Evolutionary conservation across 2,797 vertebrate genomes (phyloP).

Genomic region (Alca torda): DNA sequence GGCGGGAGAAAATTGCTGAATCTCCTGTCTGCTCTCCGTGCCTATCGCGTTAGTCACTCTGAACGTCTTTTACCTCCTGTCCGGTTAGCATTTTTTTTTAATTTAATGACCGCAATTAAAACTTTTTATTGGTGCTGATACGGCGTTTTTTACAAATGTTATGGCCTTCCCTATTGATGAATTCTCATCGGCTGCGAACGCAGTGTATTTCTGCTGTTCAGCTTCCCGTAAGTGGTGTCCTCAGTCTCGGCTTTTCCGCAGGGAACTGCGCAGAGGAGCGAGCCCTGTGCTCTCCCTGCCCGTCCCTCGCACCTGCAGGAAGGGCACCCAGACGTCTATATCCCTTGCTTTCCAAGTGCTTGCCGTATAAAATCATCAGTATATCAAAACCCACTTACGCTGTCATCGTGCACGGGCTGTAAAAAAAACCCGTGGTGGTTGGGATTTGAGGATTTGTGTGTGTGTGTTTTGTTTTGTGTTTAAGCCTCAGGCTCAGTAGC

Average conservation of each 20-base stretch:
- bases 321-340: not conserved
- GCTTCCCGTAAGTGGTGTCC: not conserved
- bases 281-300: not conserved
- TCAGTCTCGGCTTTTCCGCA: not conserved
- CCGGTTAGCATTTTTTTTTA: not conserved
- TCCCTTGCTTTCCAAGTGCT: not conserved
- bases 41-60: not conserved
- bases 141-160: not conserved
- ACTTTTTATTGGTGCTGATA: constrained; percentile 12
- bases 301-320: not conserved
- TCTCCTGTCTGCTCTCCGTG: not conserved
- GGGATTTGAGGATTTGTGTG: not conserved
- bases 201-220: not conserved
- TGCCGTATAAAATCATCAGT: not conserved
- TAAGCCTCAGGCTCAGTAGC: not conserved
- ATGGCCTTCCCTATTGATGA: not conserved
- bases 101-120: not conserved
- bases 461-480: not conserved
- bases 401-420: not conserved
- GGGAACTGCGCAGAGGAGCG: not conserved
- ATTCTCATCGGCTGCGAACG: not conserved
- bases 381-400: accelerated
- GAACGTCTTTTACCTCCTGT: not conserved
- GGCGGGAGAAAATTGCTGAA: not conserved
- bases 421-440: not conserved